Evolutionary conservation across 2,797 vertebrate genomes (phyloP), one percentile per base, ranked within the genome.

Genomic region (Clarias platycephalus): DNA sequence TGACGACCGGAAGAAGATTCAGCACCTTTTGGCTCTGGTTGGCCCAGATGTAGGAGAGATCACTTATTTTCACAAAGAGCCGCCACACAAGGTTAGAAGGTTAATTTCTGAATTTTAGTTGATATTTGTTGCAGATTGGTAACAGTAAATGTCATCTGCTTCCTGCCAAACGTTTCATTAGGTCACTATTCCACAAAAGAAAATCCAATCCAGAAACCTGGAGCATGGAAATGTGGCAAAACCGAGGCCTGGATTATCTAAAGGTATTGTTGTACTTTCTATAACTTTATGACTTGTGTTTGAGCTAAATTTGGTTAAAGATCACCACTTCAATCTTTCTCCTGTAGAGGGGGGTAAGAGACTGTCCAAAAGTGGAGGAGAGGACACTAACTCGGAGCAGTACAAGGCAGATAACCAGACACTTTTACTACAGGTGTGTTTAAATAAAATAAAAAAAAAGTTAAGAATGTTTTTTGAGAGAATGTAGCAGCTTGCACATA

Each of bases 1-100:
- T 84, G 97, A 98, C 84, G 98, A 98, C 92, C 95, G 97, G 87
- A 98, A 96, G 88, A 99, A 97, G 92, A 98, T 99, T 89, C 97
- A 99, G 15, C 96, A 95, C 82, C 97, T 99, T 81, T 92, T 99
- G 85, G 89, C 95, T 67, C 92, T 98, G 80, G 93, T 97, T 72
- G 97, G 96, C 88, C 93, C 95, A 81, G 95, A 96, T 80, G 86
- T 87, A 57, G 96, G 95, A 88, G 97, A 97, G 91, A 92, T 97
- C 83, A 99, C 97, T 0, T 99, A 99, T 92, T 98, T 99, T 92
- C 94, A 95, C 88, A 94, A 93, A 81, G 97, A 99, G 49, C 98
- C 97, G 85, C 97, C 97, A 72, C 95, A 98, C 86, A 97, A 96
- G 95, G 98, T 96, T 60, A 18, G 49, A 70, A 74, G 1, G 3